phyloP scores from a whole-genome alignment of 2,113 vertebrate genomes.

The Psittacus erithacus region DNA sequence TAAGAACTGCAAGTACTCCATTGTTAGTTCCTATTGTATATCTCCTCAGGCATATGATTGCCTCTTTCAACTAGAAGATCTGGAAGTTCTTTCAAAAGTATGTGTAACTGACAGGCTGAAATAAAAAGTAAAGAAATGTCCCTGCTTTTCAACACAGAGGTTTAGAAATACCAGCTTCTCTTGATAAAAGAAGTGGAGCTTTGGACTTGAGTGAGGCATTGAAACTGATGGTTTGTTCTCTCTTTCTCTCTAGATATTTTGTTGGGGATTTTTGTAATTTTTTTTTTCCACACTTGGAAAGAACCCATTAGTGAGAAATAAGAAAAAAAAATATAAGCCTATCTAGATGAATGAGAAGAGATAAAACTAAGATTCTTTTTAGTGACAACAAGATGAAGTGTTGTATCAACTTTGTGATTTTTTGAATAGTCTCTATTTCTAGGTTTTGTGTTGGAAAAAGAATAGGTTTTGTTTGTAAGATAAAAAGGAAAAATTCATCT shows the following conservation, averaged over 20 bases:
- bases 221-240: background rate
- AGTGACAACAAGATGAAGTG: background rate
- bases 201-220: background rate
- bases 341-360: background rate
- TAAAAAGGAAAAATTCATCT: constrained; percentile 22
- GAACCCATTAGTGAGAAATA: background rate
- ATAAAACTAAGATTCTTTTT: background rate
- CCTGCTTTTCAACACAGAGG: background rate
- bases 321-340: background rate
- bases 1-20: background rate
- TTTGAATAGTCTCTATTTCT: background rate
- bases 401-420: background rate
- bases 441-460: background rate
- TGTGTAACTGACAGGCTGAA: background rate
- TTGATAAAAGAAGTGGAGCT: constrained; percentile 4
- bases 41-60: background rate
- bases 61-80: background rate
- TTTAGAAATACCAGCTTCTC: background rate
- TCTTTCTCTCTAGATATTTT: background rate
- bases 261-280: rapidly evolving
- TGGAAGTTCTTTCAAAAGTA: constrained; percentile 1
- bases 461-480: background rate
- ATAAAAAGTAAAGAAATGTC: background rate
- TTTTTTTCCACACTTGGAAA: background rate
- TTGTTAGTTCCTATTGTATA: background rate